phyloP scores from a whole-genome alignment of 2,888 invertebrate species.

The Eristalis pertinax region DNA sequence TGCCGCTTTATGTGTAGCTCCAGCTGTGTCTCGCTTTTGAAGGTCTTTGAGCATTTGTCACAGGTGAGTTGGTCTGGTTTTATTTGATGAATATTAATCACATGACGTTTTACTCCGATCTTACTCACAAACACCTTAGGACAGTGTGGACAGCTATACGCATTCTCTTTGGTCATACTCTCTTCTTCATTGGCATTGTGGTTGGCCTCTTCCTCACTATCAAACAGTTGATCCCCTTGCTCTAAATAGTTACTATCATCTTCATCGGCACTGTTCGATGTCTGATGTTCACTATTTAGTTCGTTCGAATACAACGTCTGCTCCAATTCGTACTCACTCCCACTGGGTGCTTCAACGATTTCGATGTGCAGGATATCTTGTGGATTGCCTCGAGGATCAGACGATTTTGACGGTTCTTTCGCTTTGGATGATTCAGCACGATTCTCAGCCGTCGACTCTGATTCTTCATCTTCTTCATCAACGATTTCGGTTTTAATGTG shows the following conservation, averaged over 20 bases:
- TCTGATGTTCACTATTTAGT: conserved; percentile 2
- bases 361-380: conserved; percentile 62
- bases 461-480: conserved; percentile 23
- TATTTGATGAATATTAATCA: conserved; percentile 23
- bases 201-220: conserved; percentile 4
- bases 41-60: conserved; percentile 35
- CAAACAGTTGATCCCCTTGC: background rate
- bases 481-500: conserved; percentile 40
- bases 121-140: conserved; percentile 35
- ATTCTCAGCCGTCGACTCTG: background rate
- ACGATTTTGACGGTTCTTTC: background rate
- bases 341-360: conserved; percentile 47
- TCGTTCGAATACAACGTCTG: conserved; percentile 1
- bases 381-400: background rate
- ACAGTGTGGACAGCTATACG: conserved; percentile 31
- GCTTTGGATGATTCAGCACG: background rate
- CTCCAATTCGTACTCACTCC: conserved; percentile 27
- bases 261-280: background rate
- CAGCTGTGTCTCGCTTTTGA: conserved; percentile 24
- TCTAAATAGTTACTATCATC: background rate
- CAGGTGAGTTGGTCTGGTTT: background rate
- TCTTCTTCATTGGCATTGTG: conserved; percentile 1
- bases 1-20: conserved; percentile 45
- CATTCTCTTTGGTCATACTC: conserved; percentile 34
- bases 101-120: conserved; percentile 28